Evolutionary conservation across 2,888 invertebrate genomes (phyloP).

Genomic region (Ceriagrion tenellum): DNA sequence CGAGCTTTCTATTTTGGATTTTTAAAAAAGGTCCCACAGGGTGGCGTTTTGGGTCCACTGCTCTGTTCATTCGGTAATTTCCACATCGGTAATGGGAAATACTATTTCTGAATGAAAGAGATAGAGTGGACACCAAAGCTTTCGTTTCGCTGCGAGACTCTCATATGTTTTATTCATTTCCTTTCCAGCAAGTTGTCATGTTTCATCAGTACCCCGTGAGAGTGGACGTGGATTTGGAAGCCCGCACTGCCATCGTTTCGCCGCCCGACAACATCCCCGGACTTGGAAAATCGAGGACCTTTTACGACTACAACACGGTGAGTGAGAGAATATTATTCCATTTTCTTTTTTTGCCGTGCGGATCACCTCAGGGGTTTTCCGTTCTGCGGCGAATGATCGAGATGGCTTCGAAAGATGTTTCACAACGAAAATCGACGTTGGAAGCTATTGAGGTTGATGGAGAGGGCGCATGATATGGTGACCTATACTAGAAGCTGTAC

Average conservation of each 20-base stretch:
- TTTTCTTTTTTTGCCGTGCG: too few relatives aligned
- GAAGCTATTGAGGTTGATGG: too few relatives aligned
- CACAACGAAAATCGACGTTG: too few relatives aligned
- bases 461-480: too few relatives aligned
- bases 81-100: background rate
- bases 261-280: slow-evolving; percentile 69
- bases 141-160: background rate
- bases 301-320: slow-evolving; percentile 75
- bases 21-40: too few relatives aligned
- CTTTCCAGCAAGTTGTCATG: slow-evolving; percentile 51
- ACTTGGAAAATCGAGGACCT: slow-evolving; percentile 73
- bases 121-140: too few relatives aligned
- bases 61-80: background rate
- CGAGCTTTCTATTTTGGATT: too few relatives aligned
- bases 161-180: background rate
- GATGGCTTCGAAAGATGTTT: too few relatives aligned
- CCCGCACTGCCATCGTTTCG: slow-evolving; percentile 69
- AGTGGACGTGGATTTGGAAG: slow-evolving; percentile 67
- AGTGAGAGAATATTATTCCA: slow-evolving; percentile 56
- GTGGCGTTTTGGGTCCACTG: background rate
- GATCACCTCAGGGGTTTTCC: too few relatives aligned
- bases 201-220: slow-evolving; percentile 60
- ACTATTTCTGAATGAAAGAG: background rate
- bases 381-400: too few relatives aligned
- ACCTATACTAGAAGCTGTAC: too few relatives aligned